Base-by-base conservation (phyloP, 2,888 invertebrate species). In the Dione vanillae region DNA sequence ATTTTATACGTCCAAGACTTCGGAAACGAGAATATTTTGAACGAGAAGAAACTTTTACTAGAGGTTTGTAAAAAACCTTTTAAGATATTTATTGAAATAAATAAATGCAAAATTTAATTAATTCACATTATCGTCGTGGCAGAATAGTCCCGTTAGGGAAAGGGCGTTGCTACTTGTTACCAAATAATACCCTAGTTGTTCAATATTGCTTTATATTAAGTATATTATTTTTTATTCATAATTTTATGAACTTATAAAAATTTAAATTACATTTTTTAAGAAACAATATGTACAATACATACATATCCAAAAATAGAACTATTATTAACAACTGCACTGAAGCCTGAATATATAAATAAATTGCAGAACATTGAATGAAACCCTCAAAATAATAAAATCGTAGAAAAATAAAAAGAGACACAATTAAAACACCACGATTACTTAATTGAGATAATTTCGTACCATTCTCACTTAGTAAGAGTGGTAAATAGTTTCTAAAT, bases 1-100 rank as follows among this genome's bases (percentile, higher is more conserved):
- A 49, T 64, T 49, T 37, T 64, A 35, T 47, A 49, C 64, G 37
- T 64, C 37, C 19, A 49, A 19, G 49, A 64, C n/a, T 62, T 64
- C 49, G 19, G 37, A 49, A 45, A 61, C 45, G 64, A 19, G 37
- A 14, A 64, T 49, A 14, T 37, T 49, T 49, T 16, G 14, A 47
- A 19, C 52, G 45, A 59, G 51, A 51, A 37, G 12, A 49, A 64
- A 49, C 37, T 49, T 64, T 64, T 16, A 19, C 16, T 11, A 0
- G n/a, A 61, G n/a, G n/a, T 45, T 45, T 14, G 6, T n/a, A 59
- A 59, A 37, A 5, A 16, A 11, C 0, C 16, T 27, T 45, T 5
- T 2, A 11, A 61, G 11, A 43, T n/a, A 27, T 6, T 61, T 61
- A 43, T 45, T 61, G 20, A 45, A 61, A 61, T 61, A 61, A 45